phyloP scores from a whole-genome alignment of 2,888 invertebrate genomes.

The Drosophila limbata region DNA sequence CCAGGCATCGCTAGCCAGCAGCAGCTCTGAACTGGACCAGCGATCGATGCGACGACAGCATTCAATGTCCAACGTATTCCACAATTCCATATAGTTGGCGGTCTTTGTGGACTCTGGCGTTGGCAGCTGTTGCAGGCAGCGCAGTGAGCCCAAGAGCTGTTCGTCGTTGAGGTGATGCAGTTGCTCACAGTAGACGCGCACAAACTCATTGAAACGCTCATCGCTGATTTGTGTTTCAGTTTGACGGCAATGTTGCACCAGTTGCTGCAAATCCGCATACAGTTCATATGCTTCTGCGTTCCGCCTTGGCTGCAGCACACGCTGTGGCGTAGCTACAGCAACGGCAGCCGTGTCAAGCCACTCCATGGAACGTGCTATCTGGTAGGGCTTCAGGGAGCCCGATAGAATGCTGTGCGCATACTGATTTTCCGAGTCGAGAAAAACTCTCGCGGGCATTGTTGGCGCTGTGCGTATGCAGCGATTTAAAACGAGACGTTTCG shows the following conservation, averaged over 20 bases:
- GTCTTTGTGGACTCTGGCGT: constrained; percentile 86
- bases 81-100: constrained; percentile 88
- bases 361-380: constrained; percentile 58
- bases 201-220: constrained; percentile 70
- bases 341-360: background rate
- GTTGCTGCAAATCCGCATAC: constrained; percentile 59
- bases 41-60: constrained; percentile 86
- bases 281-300: constrained; percentile 44
- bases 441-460: constrained; percentile 62
- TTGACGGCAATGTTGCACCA: constrained; percentile 72
- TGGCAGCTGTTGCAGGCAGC: constrained; percentile 86
- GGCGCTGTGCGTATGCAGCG: constrained; percentile 48
- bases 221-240: constrained; percentile 70
- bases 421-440: constrained; percentile 81
- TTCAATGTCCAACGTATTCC: constrained; percentile 89
- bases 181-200: constrained; percentile 85
- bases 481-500: background rate
- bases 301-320: constrained; percentile 44
- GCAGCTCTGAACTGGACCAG: constrained; percentile 87
- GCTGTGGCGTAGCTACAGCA: background rate
- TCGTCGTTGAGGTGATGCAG: constrained; percentile 87
- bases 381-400: constrained; percentile 74
- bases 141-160: constrained; percentile 87
- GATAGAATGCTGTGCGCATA: constrained; percentile 81
- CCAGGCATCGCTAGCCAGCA: constrained; percentile 89